phyloP scores from a whole-genome alignment of 2,888 invertebrate genomes.

The Malthinus flaveolus region DNA sequence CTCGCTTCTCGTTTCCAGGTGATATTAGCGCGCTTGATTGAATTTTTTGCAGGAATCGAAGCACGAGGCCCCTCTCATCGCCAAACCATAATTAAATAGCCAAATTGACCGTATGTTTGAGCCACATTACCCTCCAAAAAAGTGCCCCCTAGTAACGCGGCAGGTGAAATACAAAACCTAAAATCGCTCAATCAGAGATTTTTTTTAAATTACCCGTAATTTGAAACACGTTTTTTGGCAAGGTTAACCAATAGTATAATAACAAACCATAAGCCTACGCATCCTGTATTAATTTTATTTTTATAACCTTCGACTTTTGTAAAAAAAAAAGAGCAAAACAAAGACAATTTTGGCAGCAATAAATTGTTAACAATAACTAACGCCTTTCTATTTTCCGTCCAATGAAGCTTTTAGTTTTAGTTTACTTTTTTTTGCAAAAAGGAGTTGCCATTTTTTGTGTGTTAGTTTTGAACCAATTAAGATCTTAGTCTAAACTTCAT shows the following conservation, averaged over 20 bases:
- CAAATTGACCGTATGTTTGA: too few relatives aligned
- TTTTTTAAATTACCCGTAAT: neutral
- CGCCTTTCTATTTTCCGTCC: conserved; percentile 33
- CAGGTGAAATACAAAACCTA: neutral
- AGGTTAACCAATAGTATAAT: conserved; percentile 32
- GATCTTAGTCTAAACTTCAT: conserved; percentile 32
- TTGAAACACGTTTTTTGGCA: conserved; percentile 22
- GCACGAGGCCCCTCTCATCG: too few relatives aligned
- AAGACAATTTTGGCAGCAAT: conserved; percentile 18
- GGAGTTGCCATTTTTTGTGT: conserved; percentile 36
- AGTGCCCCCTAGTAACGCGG: neutral
- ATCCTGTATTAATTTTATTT: conserved; percentile 32
- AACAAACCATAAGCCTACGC: conserved; percentile 33
- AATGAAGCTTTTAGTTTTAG: conserved; percentile 23
- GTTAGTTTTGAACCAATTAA: conserved; percentile 34
- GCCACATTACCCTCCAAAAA: too few relatives aligned
- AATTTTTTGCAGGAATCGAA: too few relatives aligned
- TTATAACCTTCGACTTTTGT: conserved; percentile 22
- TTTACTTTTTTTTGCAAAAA: conserved; percentile 26
- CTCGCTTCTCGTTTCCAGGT: too few relatives aligned
- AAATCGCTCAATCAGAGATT: conserved; percentile 11
- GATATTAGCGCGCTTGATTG: too few relatives aligned
- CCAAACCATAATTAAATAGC: too few relatives aligned
- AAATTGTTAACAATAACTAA: conserved; percentile 20
- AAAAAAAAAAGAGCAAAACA: conserved; percentile 13